Percentiles rank a stretch among this genome's conserved stretches.
These are phyloP conservation scores for Eurois occulta DNA, from an alignment of 2,888 invertebrate species.

Conservation along the genomic window DNA sequence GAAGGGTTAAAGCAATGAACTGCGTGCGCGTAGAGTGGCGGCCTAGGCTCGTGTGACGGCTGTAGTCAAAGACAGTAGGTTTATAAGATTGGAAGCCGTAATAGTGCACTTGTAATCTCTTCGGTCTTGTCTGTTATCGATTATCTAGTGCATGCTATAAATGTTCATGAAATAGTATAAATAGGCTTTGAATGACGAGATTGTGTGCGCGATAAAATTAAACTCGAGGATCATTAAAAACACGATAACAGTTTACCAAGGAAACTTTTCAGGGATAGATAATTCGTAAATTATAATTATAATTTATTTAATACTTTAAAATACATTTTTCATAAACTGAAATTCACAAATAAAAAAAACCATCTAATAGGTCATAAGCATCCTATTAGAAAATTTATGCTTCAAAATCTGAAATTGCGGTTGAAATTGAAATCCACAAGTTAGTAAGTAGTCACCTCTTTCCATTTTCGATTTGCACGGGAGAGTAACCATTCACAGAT, in stretches of 20 bases:
- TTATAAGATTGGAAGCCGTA: slow-evolving; percentile 71
- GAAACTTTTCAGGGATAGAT: slow-evolving; percentile 1
- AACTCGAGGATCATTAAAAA: slow-evolving; percentile 30
- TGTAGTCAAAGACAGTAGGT: slow-evolving; percentile 41
- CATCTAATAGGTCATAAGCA: neutral
- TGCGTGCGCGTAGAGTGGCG: slow-evolving; percentile 67
- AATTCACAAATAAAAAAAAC: neutral
- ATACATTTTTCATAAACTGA: neutral
- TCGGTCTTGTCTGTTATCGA: slow-evolving; percentile 72
- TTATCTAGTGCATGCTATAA: slow-evolving; percentile 58
- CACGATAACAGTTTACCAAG: slow-evolving; percentile 12
- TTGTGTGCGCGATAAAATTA: slow-evolving; percentile 44
- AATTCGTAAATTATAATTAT: neutral
- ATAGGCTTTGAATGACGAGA: slow-evolving; percentile 52
- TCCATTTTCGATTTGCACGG: neutral
- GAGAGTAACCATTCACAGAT: neutral
- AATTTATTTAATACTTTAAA: neutral
- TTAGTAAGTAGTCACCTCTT: neutral
- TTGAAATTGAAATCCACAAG: neutral
- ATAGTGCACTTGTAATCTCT: slow-evolving; percentile 72
- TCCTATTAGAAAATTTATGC: neutral
- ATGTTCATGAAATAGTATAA: slow-evolving; percentile 55
- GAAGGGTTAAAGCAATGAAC: slow-evolving; percentile 88
- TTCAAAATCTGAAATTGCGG: neutral
- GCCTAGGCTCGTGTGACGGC: slow-evolving; percentile 53